Conservation (phyloP, 1,140 invertebrate species). For the Triops cancriformis region DNA sequence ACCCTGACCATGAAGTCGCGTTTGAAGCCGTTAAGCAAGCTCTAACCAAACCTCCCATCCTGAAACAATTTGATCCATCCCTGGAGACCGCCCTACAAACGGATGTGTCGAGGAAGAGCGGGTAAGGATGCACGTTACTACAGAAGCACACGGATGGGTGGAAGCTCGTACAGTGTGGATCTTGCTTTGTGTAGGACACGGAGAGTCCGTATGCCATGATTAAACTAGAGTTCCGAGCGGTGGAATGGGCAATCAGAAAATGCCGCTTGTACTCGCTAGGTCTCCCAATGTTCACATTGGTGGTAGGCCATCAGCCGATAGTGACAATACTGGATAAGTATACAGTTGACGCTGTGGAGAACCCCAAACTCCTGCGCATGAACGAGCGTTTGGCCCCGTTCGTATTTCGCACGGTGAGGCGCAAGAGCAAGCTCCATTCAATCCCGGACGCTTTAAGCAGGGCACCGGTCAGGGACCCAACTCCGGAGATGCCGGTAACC, state of each 20-base stretch:
- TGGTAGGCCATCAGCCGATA: no score
- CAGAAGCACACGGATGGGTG: constrained; percentile 26
- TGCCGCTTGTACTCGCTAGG: constrained; percentile 29
- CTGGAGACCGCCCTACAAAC: constrained; percentile 28
- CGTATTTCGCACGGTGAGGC: constrained; percentile 27
- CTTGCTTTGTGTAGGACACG: constrained; percentile 24
- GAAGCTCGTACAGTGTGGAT: constrained; percentile 29
- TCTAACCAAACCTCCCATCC: constrained; percentile 11
- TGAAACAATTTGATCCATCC: constrained; percentile 26
- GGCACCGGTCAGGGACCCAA: constrained; percentile 21
- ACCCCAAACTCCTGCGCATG: no score
- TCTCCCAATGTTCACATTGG: constrained; percentile 27
- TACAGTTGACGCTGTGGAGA: no score
- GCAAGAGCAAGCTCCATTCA: constrained; percentile 17
- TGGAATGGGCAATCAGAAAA: constrained; percentile 27
- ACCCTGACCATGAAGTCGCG: constrained; percentile 21
- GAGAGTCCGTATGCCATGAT: constrained; percentile 29
- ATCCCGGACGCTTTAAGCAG: constrained; percentile 19
- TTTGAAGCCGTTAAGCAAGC: constrained; percentile 21
- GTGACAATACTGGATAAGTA: no score
- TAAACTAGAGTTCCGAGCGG: constrained; percentile 28
- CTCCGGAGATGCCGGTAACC: constrained; percentile 20
- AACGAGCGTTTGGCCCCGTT: no score
- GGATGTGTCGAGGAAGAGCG: constrained; percentile 26
- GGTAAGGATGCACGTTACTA: constrained; percentile 26